Conservation (phyloP, 2,797 vertebrate genomes). For the Manis crassicaudata region DNA sequence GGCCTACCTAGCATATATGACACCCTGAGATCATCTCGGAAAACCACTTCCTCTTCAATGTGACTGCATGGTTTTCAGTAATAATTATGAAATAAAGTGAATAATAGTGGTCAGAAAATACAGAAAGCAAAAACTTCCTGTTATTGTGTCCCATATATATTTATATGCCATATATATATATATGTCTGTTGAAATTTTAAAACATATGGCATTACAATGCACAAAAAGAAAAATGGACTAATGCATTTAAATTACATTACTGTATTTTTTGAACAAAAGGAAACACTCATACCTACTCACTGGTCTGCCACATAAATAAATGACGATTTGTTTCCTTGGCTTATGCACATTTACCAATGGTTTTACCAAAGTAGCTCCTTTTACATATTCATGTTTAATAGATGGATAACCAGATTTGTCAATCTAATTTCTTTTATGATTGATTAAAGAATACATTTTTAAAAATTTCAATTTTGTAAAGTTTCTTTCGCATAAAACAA, state of each 20-base stretch:
- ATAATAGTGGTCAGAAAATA: background rate
- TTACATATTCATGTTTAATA: background rate
- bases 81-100: background rate
- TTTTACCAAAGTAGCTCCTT: background rate
- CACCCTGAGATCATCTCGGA: background rate
- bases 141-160: background rate
- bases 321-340: background rate
- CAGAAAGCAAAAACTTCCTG: background rate
- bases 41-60: background rate
- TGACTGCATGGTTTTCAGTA: background rate
- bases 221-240: background rate
- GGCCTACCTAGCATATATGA: background rate
- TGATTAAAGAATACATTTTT: background rate
- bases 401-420: background rate
- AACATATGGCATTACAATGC: background rate
- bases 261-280: background rate
- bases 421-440: background rate
- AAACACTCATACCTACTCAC: background rate
- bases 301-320: background rate
- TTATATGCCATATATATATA: background rate
- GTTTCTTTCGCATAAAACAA: background rate
- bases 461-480: background rate
- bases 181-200: background rate
- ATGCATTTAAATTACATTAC: background rate
- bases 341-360: background rate